A percentile compares a stretch with the other conserved stretches of the same genome.
phyloP scores from a whole-genome alignment of 1,140 invertebrate species.

The Tetramorium alpestre region DNA sequence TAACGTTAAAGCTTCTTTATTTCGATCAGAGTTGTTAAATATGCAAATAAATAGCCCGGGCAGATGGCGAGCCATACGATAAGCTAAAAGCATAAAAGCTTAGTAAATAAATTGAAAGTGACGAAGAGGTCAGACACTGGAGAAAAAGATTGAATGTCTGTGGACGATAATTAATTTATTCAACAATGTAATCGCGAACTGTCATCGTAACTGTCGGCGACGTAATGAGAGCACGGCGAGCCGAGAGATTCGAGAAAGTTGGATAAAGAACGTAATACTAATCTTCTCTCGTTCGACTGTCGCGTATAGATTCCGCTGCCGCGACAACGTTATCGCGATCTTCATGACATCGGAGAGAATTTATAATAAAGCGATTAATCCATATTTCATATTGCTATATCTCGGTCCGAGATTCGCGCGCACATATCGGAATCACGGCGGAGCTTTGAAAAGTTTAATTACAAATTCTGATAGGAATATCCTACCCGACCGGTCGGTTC shows the following conservation, averaged over 20 bases:
- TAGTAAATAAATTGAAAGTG: slow-evolving; percentile 42
- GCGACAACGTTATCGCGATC: slow-evolving; percentile 32
- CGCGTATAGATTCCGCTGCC: neutral
- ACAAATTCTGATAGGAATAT: slow-evolving; percentile 60
- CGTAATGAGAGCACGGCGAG: neutral
- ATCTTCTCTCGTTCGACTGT: neutral
- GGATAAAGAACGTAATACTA: neutral
- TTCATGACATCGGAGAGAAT: slow-evolving; percentile 37
- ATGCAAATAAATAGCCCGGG: slow-evolving; percentile 42
- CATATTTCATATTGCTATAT: slow-evolving; percentile 55
- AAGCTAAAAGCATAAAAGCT: slow-evolving; percentile 32
- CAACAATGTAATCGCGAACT: slow-evolving; percentile 16
- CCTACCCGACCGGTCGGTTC: neutral
- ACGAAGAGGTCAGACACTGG: neutral
- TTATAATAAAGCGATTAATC: slow-evolving; percentile 60
- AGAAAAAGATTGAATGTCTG: slow-evolving; percentile 31
- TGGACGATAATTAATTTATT: slow-evolving; percentile 11
- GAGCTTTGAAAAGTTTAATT: slow-evolving; percentile 60
- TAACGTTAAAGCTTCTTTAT: slow-evolving; percentile 35
- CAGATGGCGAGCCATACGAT: neutral
- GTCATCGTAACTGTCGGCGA: slow-evolving; percentile 10
- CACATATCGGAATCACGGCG: slow-evolving; percentile 38
- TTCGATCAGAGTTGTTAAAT: slow-evolving; percentile 36
- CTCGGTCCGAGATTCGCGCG: slow-evolving; percentile 4
- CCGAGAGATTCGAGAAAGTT: neutral